phyloP scores from a whole-genome alignment of 1,140 invertebrate genomes.

The Neodiprion fabricii region DNA sequence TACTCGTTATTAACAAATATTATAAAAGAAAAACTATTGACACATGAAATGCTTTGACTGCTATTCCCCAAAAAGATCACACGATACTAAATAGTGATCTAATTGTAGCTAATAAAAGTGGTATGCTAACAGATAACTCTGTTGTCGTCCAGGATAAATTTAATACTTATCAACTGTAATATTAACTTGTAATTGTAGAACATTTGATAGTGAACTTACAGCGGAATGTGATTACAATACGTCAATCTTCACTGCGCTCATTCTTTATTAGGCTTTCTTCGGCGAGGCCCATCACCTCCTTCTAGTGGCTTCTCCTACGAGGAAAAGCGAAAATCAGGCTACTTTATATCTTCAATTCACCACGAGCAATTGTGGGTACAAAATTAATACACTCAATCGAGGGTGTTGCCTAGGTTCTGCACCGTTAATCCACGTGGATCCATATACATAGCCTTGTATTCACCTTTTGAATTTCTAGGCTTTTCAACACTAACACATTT shows the following conservation, averaged over 20 bases:
- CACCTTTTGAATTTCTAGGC: too few species aligned
- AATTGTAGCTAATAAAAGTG: background rate
- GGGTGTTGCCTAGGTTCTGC: too few species aligned
- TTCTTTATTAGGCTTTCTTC: slow-evolving; percentile 47
- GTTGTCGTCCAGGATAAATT: background rate
- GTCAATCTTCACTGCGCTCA: background rate
- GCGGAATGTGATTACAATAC: background rate
- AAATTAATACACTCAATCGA: too few species aligned
- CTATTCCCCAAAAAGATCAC: too few species aligned
- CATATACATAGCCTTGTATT: too few species aligned
- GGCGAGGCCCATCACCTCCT: slow-evolving; percentile 51
- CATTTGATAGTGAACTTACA: background rate
- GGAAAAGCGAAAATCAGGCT: slow-evolving; percentile 11
- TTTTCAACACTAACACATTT: too few species aligned
- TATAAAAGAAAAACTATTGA: too few species aligned
- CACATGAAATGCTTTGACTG: too few species aligned
- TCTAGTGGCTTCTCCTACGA: slow-evolving; percentile 27
- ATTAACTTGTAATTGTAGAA: background rate
- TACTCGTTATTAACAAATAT: too few species aligned
- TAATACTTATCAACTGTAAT: background rate
- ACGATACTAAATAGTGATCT: background rate
- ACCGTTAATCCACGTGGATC: too few species aligned
- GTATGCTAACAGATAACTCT: background rate
- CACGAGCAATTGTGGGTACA: too few species aligned
- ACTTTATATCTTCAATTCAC: too few species aligned